phyloP scores from a whole-genome alignment of 37 sponge, comb jelly and placozoan species.

The Agelas oroides region DNA sequence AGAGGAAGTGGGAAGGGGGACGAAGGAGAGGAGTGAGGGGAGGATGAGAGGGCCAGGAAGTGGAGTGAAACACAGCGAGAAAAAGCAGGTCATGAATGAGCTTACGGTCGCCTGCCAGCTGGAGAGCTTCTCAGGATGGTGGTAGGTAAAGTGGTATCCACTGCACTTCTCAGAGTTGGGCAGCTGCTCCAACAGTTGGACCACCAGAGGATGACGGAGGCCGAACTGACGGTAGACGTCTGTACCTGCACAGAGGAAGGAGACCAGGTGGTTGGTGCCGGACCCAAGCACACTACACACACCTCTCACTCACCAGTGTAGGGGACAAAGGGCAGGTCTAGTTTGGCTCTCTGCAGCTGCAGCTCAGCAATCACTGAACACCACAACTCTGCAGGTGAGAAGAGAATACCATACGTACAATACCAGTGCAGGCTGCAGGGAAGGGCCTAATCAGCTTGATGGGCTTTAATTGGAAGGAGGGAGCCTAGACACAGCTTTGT shows the following conservation, averaged over 20 bases:
- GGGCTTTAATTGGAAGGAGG: not conserved
- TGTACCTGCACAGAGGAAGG: conserved; percentile 5
- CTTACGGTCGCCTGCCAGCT: conserved; percentile 68
- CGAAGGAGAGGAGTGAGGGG: too few relatives aligned
- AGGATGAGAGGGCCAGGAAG: too few relatives aligned
- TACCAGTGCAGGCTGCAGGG: not conserved
- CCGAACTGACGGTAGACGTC: conserved; percentile 64
- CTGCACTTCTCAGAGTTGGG: conserved; percentile 77
- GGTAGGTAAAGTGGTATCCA: conserved; percentile 75
- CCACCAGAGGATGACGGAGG: conserved; percentile 62
- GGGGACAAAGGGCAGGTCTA: conserved; percentile 56
- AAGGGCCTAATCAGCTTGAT: not conserved
- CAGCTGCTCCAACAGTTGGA: conserved; percentile 89
- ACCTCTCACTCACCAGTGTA: conserved; percentile 28
- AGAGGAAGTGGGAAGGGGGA: too few relatives aligned
- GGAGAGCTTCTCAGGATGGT: conserved; percentile 41
- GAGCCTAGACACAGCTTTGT: too few relatives aligned
- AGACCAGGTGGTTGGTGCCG: too few relatives aligned
- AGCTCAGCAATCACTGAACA: conserved; percentile 41
- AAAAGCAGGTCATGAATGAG: too few relatives aligned
- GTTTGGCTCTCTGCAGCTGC: conserved; percentile 29
- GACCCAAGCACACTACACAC: too few relatives aligned
- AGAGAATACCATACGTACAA: too few relatives aligned
- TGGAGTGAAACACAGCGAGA: too few relatives aligned
- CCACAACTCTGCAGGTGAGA: conserved; percentile 41